Percentiles rank a stretch among this genome's conserved stretches.
Evolutionary conservation across 2,888 invertebrate species (phyloP).

Genomic region (Cybosia mesomella): DNA sequence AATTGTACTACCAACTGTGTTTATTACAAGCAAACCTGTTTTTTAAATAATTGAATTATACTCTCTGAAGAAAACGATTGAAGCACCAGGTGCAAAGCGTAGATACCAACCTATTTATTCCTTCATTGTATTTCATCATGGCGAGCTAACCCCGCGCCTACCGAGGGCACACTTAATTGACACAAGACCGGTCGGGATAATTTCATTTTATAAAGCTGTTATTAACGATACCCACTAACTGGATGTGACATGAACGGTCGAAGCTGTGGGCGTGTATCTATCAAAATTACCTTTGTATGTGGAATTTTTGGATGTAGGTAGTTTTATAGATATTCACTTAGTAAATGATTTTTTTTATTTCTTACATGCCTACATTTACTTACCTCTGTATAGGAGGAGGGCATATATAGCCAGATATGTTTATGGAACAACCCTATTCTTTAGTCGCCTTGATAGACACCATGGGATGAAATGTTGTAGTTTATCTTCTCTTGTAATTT

Average conservation of each 20-base stretch:
- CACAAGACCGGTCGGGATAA: constrained; percentile 50
- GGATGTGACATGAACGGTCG: constrained; percentile 25
- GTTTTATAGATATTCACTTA: too few relatives aligned
- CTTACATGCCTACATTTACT: too few relatives aligned
- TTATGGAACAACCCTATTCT: too few relatives aligned
- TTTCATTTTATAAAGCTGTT: constrained; percentile 57
- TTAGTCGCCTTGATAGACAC: too few relatives aligned
- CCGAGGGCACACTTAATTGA: constrained; percentile 59
- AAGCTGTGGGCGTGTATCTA: neutral
- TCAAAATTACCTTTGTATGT: neutral
- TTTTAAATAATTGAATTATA: constrained; percentile 15
- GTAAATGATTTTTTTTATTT: too few relatives aligned
- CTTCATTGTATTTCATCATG: constrained; percentile 37
- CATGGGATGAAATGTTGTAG: too few relatives aligned
- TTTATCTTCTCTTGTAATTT: too few relatives aligned
- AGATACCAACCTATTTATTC: constrained; percentile 47
- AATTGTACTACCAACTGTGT: neutral
- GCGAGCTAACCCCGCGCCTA: constrained; percentile 34
- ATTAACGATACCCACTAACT: constrained; percentile 50
- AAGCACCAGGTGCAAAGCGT: constrained; percentile 48
- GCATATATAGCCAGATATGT: too few relatives aligned
- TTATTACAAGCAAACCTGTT: neutral
- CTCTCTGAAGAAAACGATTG: constrained; percentile 18
- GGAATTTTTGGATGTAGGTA: neutral
- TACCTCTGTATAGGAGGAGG: too few relatives aligned